Evolutionary conservation across 2,888 invertebrate species (phyloP).

Genomic region (Cabera pusaria): DNA sequence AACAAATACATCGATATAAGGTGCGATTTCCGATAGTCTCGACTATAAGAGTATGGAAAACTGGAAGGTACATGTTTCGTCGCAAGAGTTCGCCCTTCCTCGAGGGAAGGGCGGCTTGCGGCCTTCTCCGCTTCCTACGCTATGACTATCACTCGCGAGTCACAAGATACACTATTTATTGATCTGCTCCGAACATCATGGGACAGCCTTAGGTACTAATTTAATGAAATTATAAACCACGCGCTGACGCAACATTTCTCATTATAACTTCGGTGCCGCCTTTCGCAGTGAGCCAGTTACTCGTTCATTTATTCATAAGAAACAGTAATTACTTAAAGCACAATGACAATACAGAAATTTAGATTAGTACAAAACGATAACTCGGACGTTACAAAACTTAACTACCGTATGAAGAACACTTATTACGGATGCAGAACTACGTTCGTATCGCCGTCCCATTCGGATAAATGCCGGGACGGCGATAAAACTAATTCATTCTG

Average conservation of each 20-base stretch:
- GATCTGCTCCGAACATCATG: too few species aligned
- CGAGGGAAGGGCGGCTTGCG: slow-evolving; percentile 70
- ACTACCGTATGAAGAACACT: slow-evolving; percentile 37
- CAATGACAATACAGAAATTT: slow-evolving; percentile 41
- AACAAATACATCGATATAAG: slow-evolving; percentile 46
- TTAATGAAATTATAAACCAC: too few species aligned
- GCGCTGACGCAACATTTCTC: too few species aligned
- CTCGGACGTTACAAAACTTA: slow-evolving; percentile 41
- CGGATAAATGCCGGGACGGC: slow-evolving; percentile 77
- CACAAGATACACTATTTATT: too few species aligned
- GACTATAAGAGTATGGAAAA: slow-evolving; percentile 67
- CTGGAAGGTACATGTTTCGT: slow-evolving; percentile 46
- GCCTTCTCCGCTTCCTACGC: slow-evolving; percentile 32
- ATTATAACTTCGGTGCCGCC: too few species aligned
- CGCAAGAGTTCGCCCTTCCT: slow-evolving; percentile 68
- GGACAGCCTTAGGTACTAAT: too few species aligned
- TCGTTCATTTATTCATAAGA: slow-evolving; percentile 10
- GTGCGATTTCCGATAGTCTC: slow-evolving; percentile 71
- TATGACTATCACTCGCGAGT: slow-evolving; percentile 55
- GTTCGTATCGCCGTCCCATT: slow-evolving; percentile 60
- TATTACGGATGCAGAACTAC: slow-evolving; percentile 50
- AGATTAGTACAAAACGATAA: slow-evolving; percentile 47
- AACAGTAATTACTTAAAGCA: slow-evolving; percentile 31
- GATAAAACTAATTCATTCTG: slow-evolving; percentile 61
- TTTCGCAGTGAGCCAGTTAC: slow-evolving; percentile 5